Evolutionary conservation across 2,888 invertebrate genomes (phyloP), one percentile per base, ranked within the genome.

Genomic region (Acanthopleura granulata): DNA sequence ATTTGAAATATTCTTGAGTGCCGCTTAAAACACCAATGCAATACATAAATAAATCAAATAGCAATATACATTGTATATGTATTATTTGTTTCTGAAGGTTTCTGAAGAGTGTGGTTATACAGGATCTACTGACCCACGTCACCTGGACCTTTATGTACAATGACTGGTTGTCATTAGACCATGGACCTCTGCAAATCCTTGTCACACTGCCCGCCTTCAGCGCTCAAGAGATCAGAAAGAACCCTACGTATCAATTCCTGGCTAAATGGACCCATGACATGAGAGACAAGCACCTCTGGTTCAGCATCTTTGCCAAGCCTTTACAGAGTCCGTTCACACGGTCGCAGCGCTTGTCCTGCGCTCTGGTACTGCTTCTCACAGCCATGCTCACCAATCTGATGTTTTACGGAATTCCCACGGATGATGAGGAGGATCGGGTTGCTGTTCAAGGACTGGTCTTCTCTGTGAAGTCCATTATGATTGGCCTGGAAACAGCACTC

Each of bases 371-470:
- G 12, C 78, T 90, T 12, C 73, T 87, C 22, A 78, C 83, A 11
- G 84, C 85, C 30, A 88, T 90, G 88, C 74, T 89, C 49, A 78
- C 86, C 0, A 88, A 86, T 73, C 85, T 89, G 25, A 87, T 88
- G 87, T 89, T 88, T 75, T 84, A 85, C 73, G 88, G 87, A 0
- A 79, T 85, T 14, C 84, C 84, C 0, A 80, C 81, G 11, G 83
- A 84, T 57, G 82, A 86, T 51, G 83, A 85, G 0, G 77, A 74
- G 0, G 85, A 85, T 29, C 85, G 85, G 75, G 74, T 79, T 3
- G 74, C 72, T 9, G 61, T 72, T 0, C 62, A 69, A 15, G 82
- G 82, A 12, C 69, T 77, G 0, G 76, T 84, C 14, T 71, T 86
- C 12, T 83, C 84, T n/a, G 73, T 83, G 9, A 76, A 80, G 11